Base-by-base conservation (phyloP, 2,888 invertebrate genomes). In the Palloptera scutellata region DNA sequence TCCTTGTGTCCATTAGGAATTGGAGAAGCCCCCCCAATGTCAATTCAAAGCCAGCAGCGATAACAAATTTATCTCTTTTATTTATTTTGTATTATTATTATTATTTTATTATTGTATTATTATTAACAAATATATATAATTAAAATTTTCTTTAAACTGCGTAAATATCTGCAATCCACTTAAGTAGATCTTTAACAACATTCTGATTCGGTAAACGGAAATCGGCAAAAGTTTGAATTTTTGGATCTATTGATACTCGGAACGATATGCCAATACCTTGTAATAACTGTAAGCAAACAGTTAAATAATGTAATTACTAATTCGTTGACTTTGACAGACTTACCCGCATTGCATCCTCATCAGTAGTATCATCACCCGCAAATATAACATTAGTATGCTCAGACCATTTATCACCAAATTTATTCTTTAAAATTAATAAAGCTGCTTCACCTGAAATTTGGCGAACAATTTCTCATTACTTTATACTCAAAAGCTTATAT, bases 341-440 rank as follows among this genome's bases (percentile, higher is more conserved):
- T 81, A 94, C 94, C 88, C 89, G 87, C 93, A 95, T 95, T 48
- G 94, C 95, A 83, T 95, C 95, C 86, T 95, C 95, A 80, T 95
- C 95, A 0, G 95, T 95, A 66, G 89, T 90, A 83, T 95, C 95
- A 83, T 95, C 95, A 70, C 95, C 95, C 42, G 91, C 95, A 78
- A 95, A 95, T 70, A 95, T 91, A 72, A 94, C 91, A 72, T 90
- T 86, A 62, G 91, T 88, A 57, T 91, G 82, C 75, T 91, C 88
- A 66, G 88, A 86, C 92, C 92, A 92, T 77, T 91, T 88, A 0
- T 89, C 87, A 0, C 92, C 92, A 75, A 92, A 92, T 13, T 91
- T 89, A 0, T 90, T 90, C 60, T 91, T 87, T 17, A 92, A 83
- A 71, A 93, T 91, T 75, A 92, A 90, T 74, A 91, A 88, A 0